Percentiles rank a stretch among this genome's conserved stretches.
Conservation (phyloP, 2,888 invertebrate species). For the Mamestra brassicae region DNA sequence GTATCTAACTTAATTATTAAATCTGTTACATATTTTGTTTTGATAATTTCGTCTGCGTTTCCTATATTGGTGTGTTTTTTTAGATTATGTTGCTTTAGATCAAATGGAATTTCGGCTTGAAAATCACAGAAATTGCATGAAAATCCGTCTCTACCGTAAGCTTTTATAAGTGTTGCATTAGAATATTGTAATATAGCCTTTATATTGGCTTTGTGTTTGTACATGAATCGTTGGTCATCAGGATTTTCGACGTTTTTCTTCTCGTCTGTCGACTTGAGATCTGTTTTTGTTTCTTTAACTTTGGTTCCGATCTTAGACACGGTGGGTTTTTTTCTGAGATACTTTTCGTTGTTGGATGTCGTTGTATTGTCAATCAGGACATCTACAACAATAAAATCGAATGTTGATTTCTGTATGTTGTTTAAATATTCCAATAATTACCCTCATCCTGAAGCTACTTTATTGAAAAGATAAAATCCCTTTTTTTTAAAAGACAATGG, state of each 20-base stretch:
- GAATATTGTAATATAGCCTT: constrained; percentile 70
- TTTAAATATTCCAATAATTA: neutral
- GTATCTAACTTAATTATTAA: constrained; percentile 77
- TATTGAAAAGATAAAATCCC: neutral
- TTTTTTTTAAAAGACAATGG: too few species aligned
- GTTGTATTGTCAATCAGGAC: constrained; percentile 61
- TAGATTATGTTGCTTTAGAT: constrained; percentile 75
- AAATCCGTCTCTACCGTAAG: constrained; percentile 71
- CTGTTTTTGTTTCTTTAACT: neutral
- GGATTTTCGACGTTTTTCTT: neutral
- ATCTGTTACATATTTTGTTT: constrained; percentile 59
- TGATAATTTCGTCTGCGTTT: constrained; percentile 56
- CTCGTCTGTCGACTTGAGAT: neutral
- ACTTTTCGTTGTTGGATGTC: neutral
- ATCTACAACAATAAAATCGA: constrained; percentile 65
- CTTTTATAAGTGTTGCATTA: constrained; percentile 78
- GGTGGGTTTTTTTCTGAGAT: neutral
- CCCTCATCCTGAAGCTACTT: neutral
- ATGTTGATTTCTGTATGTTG: constrained; percentile 24
- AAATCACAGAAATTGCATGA: constrained; percentile 73
- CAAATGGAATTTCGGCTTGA: constrained; percentile 63
- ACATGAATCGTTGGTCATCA: constrained; percentile 38
- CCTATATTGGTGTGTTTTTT: constrained; percentile 58
- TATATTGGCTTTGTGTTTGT: constrained; percentile 74
- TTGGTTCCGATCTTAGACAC: neutral